Base-by-base conservation (phyloP, 2,113 vertebrate genomes). In the Cynocephalus volans region DNA sequence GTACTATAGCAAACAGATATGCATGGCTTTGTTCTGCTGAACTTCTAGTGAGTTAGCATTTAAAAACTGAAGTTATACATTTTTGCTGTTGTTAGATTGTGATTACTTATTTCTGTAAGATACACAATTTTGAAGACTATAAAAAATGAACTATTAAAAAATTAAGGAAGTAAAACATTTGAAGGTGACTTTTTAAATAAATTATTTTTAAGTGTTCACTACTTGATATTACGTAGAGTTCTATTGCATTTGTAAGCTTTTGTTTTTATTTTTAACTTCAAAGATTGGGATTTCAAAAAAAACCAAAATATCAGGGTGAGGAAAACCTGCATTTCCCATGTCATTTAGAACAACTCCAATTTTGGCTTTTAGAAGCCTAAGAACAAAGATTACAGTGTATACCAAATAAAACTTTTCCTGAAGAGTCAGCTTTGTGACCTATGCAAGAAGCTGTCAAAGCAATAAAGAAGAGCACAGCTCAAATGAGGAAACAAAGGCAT, bases 281-380 rank as follows among this genome's bases (percentile, higher is more conserved):
- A 83, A 87, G 65, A 65, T 8, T 88, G 45, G 64, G 69, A 90
- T 94, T 94, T 83, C 24, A 41, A 41, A 80, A 80, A n/a, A 24
- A 52, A 73, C 17, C 7, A 28, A 67, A 48, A 62, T 52, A 80
- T 54, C 19, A 92, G 87, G 17, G 15, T 41, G 48, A 93, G 58
- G 48, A 82, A 92, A 87, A 36, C 36, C 17, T 75, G 54, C 36
- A 69, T 84, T 86, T 76, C 36, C 41, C n/a, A 0, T 36, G n/a
- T 45, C 33, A 50, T 18, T 89, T 11, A 54, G 65, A 90, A 82
- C 4, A 28, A 73, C 15, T 65, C 64, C 28, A 62, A 62, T 67
- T 83, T 28, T 50, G n/a, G 72, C 41, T 67, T 88, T 54, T 3
- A 36, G 48, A 86, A 81, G 54, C 54, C 5, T 26, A 60, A 72